Conservation (phyloP, 2,113 vertebrate genomes). For the Parotia lawesii region DNA sequence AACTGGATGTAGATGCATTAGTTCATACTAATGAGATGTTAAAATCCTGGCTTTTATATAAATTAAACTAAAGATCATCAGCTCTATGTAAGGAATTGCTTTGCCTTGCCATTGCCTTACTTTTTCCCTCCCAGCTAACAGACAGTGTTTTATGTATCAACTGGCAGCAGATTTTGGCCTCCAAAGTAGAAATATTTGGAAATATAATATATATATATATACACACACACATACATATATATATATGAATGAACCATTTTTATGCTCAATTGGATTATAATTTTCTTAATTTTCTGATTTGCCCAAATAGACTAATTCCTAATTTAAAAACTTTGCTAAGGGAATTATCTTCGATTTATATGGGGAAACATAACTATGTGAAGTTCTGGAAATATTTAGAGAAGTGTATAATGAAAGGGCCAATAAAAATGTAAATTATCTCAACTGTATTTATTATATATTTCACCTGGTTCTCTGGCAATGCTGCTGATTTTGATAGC, state of each 20-base stretch:
- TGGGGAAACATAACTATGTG: neutral
- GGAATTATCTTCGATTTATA: neutral
- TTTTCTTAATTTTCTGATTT: neutral
- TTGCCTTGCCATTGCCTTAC: neutral
- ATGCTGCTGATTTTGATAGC: neutral
- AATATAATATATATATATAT: neutral
- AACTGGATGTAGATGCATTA: neutral
- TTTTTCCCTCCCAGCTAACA: neutral
- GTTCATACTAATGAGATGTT: neutral
- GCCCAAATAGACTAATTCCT: neutral
- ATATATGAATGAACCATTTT: neutral
- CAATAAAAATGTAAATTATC: conserved; percentile 19
- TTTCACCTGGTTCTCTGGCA: neutral
- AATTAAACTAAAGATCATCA: neutral
- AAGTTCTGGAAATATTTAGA: neutral
- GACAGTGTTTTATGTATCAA: neutral
- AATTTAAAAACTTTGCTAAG: neutral
- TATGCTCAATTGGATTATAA: neutral
- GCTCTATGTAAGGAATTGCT: neutral
- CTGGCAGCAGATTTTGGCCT: neutral
- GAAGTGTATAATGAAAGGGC: neutral
- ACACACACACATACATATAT: accelerated
- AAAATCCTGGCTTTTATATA: neutral
- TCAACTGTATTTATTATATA: neutral
- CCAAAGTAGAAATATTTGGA: neutral